A percentile compares a stretch with the other conserved stretches of the same genome.
These are phyloP conservation scores for Sceloporus tristichus DNA, from an alignment of 2,113 vertebrate species.

Conservation along the genomic window DNA sequence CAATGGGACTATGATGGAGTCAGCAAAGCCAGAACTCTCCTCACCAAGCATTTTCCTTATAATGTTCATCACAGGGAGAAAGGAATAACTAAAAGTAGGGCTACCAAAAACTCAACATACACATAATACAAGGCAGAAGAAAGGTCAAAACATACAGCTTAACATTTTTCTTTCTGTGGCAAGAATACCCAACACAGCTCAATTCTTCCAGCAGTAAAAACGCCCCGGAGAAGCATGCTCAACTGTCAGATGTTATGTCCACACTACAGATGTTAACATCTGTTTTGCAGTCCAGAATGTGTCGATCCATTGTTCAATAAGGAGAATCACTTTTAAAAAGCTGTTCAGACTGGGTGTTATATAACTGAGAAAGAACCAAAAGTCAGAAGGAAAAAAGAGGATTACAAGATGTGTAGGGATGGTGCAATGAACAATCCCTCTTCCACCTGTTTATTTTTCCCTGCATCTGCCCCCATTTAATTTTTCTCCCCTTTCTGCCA, in stretches of 20 bases:
- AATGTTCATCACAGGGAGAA: neutral
- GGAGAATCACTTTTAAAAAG: neutral
- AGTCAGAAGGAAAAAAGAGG: too few relatives aligned
- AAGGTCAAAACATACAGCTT: neutral
- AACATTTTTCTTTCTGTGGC: neutral
- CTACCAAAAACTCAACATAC: accelerated
- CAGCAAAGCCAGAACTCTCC: neutral
- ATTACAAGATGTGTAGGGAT: neutral
- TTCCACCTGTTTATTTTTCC: neutral
- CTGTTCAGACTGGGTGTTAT: neutral
- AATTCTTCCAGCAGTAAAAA: neutral
- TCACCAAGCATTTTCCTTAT: neutral
- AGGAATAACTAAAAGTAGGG: neutral
- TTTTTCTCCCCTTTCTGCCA: neutral
- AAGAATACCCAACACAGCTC: neutral
- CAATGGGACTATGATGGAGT: neutral
- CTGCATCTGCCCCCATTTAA: neutral
- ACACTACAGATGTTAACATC: neutral
- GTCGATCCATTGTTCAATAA: neutral
- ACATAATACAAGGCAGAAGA: neutral
- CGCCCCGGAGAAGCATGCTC: neutral
- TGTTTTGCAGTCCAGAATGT: neutral
- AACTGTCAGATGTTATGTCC: conserved; percentile 2
- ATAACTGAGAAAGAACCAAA: too few relatives aligned
- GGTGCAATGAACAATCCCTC: neutral